Evolutionary conservation across 2,888 invertebrate species (phyloP).

Genomic region (Lasius platythorax): DNA sequence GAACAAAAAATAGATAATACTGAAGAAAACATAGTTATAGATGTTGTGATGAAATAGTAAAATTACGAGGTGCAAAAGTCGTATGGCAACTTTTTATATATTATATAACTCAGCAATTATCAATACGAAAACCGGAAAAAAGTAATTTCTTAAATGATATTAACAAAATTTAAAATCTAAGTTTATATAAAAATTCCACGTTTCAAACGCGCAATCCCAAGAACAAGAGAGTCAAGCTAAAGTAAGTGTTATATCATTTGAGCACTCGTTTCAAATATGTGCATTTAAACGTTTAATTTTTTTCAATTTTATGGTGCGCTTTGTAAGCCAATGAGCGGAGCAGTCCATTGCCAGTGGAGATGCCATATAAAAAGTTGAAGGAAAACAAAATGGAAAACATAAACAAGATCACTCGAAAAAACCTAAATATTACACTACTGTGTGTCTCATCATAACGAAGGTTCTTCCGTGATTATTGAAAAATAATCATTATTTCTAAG

Average conservation of each 20-base stretch:
- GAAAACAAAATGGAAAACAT: constrained; percentile 7
- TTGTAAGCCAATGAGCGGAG: constrained; percentile 77
- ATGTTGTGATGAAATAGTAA: background rate
- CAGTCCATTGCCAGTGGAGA: background rate
- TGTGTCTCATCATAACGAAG: background rate
- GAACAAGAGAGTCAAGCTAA: background rate
- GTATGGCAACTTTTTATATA: background rate
- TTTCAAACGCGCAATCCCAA: background rate
- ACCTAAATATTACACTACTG: constrained; percentile 1
- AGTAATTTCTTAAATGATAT: background rate
- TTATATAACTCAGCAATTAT: background rate
- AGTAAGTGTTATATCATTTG: constrained; percentile 59
- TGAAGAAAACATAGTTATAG: background rate
- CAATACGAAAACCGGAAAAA: background rate
- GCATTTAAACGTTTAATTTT: constrained; percentile 81
- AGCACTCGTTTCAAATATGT: constrained; percentile 80
- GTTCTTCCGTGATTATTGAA: constrained; percentile 18
- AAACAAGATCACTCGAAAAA: background rate
- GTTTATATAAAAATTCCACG: background rate
- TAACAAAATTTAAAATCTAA: background rate
- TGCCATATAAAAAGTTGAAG: background rate
- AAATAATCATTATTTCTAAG: background rate
- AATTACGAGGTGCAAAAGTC: background rate
- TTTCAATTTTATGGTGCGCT: constrained; percentile 80
- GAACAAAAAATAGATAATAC: background rate